Evolutionary conservation across 2,113 vertebrate genomes (phyloP).

Genomic region (Orcinus orca): DNA sequence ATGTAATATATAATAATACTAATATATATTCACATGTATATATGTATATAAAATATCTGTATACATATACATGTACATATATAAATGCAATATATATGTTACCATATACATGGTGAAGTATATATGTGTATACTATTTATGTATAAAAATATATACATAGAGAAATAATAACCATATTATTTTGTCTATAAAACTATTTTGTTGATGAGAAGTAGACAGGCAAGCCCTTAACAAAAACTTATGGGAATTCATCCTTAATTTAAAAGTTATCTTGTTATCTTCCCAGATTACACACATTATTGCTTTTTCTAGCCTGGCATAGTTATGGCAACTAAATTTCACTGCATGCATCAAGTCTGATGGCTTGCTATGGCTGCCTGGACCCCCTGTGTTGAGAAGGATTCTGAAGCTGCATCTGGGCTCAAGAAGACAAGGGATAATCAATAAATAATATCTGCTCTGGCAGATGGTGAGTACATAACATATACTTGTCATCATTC

Average conservation of each 20-base stretch:
- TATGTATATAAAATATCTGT: neutral
- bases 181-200: neutral
- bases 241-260: neutral
- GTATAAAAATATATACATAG: neutral
- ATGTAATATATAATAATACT: too few relatives aligned
- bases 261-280: neutral
- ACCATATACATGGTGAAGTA: neutral
- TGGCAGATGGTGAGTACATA: neutral
- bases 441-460: neutral
- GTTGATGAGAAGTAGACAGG: neutral
- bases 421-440: neutral
- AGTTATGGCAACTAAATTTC: neutral
- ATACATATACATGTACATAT: neutral
- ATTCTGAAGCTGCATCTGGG: neutral
- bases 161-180: neutral
- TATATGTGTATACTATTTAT: neutral
- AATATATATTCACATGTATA: neutral
- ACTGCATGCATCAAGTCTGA: neutral
- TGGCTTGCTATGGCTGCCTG: neutral
- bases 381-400: neutral
- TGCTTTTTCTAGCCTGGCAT: neutral
- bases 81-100: neutral
- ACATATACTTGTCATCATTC: neutral
- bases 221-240: neutral
- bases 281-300: neutral